phyloP scores from a whole-genome alignment of 2,797 vertebrate genomes.

The Chelmon rostratus region DNA sequence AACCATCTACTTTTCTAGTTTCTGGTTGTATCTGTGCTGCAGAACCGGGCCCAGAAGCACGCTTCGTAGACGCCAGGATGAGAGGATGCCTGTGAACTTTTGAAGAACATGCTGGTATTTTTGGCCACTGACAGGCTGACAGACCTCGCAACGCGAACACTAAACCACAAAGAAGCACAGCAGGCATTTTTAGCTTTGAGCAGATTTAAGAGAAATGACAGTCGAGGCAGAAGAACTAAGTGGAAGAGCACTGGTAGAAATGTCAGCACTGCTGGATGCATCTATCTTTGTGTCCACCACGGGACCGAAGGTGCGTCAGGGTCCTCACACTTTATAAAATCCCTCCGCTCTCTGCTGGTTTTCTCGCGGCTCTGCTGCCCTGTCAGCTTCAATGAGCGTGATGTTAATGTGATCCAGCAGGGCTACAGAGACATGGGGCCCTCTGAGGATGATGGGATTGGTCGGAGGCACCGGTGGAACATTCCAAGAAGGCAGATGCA shows the following conservation, averaged over 20 bases:
- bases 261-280: constrained; percentile 35
- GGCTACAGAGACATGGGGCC: constrained; percentile 46
- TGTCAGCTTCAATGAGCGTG: constrained; percentile 69
- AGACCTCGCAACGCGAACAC: constrained; percentile 17
- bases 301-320: constrained; percentile 51
- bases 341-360: constrained; percentile 60
- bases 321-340: constrained; percentile 60
- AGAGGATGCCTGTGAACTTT: constrained; percentile 3
- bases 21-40: background rate
- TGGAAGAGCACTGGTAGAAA: constrained; percentile 40
- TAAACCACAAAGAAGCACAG: constrained; percentile 37
- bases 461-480: constrained; percentile 45
- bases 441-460: constrained; percentile 62
- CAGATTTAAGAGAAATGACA: constrained; percentile 42
- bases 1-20: background rate
- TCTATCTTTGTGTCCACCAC: constrained; percentile 47
- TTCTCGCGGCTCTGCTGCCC: constrained; percentile 60
- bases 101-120: constrained; percentile 26
- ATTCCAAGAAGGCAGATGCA: constrained; percentile 45
- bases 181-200: constrained; percentile 29
- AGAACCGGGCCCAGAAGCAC: background rate
- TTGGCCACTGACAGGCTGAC: constrained; percentile 41
- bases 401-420: constrained; percentile 77
- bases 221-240: constrained; percentile 20
- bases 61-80: background rate